Percentiles rank a stretch among this genome's conserved stretches.
phyloP scores from a whole-genome alignment of 1,140 invertebrate genomes.

The Dendroctonus valens region DNA sequence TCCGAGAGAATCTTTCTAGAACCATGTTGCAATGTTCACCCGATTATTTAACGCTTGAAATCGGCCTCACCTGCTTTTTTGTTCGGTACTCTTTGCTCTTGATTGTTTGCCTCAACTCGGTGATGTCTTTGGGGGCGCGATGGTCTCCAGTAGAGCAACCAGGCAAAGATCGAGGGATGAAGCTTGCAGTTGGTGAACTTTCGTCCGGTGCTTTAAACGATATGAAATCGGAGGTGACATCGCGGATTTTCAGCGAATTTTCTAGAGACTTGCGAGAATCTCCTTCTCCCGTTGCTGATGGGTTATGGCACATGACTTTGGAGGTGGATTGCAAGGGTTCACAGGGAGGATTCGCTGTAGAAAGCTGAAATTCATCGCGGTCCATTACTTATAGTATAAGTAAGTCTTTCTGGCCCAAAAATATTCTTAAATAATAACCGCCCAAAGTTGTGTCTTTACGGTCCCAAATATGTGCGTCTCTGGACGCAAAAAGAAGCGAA shows the following conservation, averaged over 20 bases:
- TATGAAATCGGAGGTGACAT: constrained; percentile 4
- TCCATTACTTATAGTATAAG: too few species aligned
- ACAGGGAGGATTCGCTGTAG: too few species aligned
- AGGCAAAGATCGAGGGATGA: background rate
- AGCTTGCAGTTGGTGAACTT: background rate
- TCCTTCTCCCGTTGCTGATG: constrained; percentile 4
- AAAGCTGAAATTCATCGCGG: too few species aligned
- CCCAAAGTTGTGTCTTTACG: too few species aligned
- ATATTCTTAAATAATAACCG: too few species aligned
- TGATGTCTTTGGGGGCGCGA: constrained; percentile 3
- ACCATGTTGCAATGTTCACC: background rate
- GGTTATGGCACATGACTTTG: too few species aligned
- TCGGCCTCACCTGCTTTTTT: constrained; percentile 15
- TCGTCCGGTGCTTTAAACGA: constrained; percentile 7
- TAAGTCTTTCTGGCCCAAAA: too few species aligned
- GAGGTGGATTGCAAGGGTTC: too few species aligned
- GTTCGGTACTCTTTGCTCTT: constrained; percentile 20
- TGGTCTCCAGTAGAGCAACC: background rate
- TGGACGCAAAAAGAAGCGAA: too few species aligned
- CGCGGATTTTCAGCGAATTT: background rate
- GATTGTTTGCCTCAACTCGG: constrained; percentile 11
- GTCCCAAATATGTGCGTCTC: too few species aligned
- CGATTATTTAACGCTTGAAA: background rate
- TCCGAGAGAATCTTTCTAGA: constrained; percentile 30
- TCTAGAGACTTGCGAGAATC: background rate